Conservation (phyloP, 2,888 invertebrate genomes). For the Brachypalpus laphriformis region DNA sequence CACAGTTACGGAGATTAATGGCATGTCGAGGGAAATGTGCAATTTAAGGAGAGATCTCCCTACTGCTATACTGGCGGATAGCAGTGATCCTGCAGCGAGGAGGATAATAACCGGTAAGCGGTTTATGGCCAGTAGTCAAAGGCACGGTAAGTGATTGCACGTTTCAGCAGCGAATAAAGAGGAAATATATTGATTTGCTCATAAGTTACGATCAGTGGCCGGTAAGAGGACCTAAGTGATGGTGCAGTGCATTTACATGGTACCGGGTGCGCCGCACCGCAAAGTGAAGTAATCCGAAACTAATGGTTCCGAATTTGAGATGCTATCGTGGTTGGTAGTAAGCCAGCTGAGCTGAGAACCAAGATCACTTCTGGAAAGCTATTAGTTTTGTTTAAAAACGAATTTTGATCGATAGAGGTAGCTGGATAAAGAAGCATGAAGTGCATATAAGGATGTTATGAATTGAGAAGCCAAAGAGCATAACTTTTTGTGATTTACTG, state of each 20-base stretch:
- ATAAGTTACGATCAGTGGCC: constrained; percentile 59
- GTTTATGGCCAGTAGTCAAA: constrained; percentile 61
- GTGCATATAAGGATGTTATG: constrained; percentile 7
- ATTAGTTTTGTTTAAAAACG: constrained; percentile 41
- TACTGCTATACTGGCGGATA: no score
- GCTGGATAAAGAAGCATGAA: constrained; percentile 1
- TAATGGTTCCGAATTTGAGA: constrained; percentile 57
- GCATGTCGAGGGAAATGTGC: constrained; percentile 62
- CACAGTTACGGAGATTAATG: constrained; percentile 78
- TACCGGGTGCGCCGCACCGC: constrained; percentile 35
- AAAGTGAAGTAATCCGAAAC: constrained; percentile 57
- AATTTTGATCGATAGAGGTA: constrained; percentile 8
- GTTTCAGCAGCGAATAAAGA: constrained; percentile 40
- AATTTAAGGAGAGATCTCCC: constrained; percentile 56
- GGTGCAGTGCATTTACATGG: constrained; percentile 25
- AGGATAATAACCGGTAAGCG: constrained; percentile 65
- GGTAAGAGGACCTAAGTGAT: constrained; percentile 45
- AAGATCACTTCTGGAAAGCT: constrained; percentile 37
- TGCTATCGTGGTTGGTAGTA: constrained; percentile 32
- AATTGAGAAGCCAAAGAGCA: constrained; percentile 13
- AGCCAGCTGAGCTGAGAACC: background rate
- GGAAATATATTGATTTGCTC: constrained; percentile 60
- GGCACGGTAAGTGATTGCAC: constrained; percentile 44
- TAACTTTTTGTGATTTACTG: background rate
- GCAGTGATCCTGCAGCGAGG: constrained; percentile 41